A percentile compares a stretch with the other conserved stretches of the same genome.
Evolutionary conservation across 2,888 invertebrate genomes (phyloP).

Genomic region (Doris montereyensis): DNA sequence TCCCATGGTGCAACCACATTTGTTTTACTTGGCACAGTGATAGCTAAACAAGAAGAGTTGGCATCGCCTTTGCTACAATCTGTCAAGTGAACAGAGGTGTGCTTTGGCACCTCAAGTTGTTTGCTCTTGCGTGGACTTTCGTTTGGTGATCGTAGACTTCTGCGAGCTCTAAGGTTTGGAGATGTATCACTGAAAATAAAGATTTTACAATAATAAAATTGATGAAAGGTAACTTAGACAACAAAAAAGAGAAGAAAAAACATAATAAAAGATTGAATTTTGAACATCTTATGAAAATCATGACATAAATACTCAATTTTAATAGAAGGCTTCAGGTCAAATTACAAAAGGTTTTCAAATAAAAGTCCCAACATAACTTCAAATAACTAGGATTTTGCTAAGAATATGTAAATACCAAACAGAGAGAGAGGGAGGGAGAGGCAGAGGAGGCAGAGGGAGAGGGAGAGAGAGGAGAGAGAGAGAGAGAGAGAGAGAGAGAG

Average conservation of each 20-base stretch:
- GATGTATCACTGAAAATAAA: slow-evolving; percentile 72
- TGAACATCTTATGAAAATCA: too few species aligned
- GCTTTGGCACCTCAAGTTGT: slow-evolving; percentile 60
- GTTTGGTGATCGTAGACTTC: slow-evolving; percentile 39
- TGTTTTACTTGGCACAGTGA: slow-evolving; percentile 54
- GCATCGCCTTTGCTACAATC: slow-evolving; percentile 45
- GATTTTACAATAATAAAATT: too few species aligned
- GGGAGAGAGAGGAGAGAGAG: not conserved
- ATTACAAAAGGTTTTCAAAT: too few species aligned
- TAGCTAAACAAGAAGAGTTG: slow-evolving; percentile 47
- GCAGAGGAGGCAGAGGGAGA: not conserved
- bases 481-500: not conserved
- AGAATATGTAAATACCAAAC: too few species aligned
- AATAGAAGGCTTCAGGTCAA: too few species aligned
- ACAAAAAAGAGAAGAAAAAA: too few species aligned
- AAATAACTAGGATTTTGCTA: too few species aligned
- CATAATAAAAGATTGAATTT: too few species aligned
- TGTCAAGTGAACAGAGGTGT: slow-evolving; percentile 42
- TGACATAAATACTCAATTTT: too few species aligned
- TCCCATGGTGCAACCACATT: slow-evolving; percentile 61
- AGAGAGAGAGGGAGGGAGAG: too few species aligned
- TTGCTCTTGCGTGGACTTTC: slow-evolving; percentile 71
- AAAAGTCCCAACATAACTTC: too few species aligned
- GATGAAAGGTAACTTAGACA: too few species aligned
- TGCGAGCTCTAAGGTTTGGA: slow-evolving; percentile 77